Evolutionary conservation across 2,113 vertebrate species (phyloP), one percentile per base, ranked within the genome.

Genomic region (Physeter macrocephalus): DNA sequence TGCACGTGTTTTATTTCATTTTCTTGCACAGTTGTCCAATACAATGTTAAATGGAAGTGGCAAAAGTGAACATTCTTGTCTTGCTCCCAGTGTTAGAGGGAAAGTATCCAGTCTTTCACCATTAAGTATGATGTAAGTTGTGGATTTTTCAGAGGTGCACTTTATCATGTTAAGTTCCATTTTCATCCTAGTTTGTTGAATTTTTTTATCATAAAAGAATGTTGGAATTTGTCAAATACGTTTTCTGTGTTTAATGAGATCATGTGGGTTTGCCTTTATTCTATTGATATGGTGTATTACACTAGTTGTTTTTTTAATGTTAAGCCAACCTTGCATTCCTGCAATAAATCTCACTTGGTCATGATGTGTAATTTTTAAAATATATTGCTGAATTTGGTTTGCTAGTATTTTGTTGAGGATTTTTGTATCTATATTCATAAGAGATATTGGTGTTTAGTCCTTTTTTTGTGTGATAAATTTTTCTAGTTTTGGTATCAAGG

Each of bases 261-360:
- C 8, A 23, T 59, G 25, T 81, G 64, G 57, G 6, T 64, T 90
- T 96, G 1, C 46, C 81, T 92, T 75, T 64, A 90, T 77, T 89
- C n/a, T 57, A 31, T n/a, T 77, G 11, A 86, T 94, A 82, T 64
- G 14, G 27, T 57, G 1, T 64, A 66, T 62, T 78, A 36, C 21
- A 82, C 94, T 90, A 78, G 61, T 78, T 92, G 39, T 85, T 94
- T 92, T 95, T 95, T 57, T 61, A 93, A 69, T 62, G 57, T 61
- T 61, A 92, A 95, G 74, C 25, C 27, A 96, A 90, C 29, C 62
- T 94, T 94, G 62, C n/a, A 87, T 90, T 86, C 29, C 31, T 66
- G 11, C 12, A 80, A 21, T 92, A 59, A 59, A 57, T 80, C 10
- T 67, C 43, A 86, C 1, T 36, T 91, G 27, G 8, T 75, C 23